These are phyloP conservation scores for Bufo bufo DNA, from an alignment of 2,113 vertebrate species.

Conservation along the genomic window DNA sequence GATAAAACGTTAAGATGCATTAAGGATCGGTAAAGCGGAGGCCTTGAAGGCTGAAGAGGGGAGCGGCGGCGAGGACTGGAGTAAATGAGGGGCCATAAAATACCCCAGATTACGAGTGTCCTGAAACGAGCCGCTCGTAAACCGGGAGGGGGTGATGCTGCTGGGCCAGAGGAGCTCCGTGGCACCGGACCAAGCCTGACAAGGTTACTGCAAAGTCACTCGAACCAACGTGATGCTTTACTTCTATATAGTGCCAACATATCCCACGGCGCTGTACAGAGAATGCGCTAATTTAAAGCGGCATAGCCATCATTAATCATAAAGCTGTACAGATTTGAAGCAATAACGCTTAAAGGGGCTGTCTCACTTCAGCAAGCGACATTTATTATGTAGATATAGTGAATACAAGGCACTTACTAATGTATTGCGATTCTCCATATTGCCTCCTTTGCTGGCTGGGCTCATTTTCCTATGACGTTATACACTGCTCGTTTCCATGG, in stretches of 20 bases:
- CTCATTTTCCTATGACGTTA: too few relatives aligned
- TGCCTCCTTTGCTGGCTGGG: too few relatives aligned
- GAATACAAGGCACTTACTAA: too few relatives aligned
- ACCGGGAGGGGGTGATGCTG: background rate
- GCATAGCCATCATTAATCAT: too few relatives aligned
- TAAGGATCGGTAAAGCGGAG: conserved; percentile 25
- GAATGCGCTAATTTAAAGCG: too few relatives aligned
- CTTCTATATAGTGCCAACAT: background rate
- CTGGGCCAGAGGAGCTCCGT: background rate
- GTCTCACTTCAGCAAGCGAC: too few relatives aligned
- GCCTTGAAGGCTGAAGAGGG: conserved; percentile 28
- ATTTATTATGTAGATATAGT: too few relatives aligned
- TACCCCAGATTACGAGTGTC: background rate
- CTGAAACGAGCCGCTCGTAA: conserved; percentile 28
- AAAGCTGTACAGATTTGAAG: too few relatives aligned
- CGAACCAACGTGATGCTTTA: background rate
- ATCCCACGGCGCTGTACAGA: background rate
- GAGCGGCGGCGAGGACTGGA: background rate
- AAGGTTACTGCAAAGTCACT: conserved; percentile 28
- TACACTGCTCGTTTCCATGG: too few relatives aligned
- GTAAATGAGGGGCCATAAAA: conserved; percentile 26
- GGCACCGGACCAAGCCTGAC: conserved; percentile 19
- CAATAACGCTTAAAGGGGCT: too few relatives aligned
- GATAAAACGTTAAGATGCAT: conserved; percentile 39
- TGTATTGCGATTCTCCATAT: too few relatives aligned